Base-by-base conservation (phyloP, 2,113 vertebrate species). In the Illadopsis cleaveri region DNA sequence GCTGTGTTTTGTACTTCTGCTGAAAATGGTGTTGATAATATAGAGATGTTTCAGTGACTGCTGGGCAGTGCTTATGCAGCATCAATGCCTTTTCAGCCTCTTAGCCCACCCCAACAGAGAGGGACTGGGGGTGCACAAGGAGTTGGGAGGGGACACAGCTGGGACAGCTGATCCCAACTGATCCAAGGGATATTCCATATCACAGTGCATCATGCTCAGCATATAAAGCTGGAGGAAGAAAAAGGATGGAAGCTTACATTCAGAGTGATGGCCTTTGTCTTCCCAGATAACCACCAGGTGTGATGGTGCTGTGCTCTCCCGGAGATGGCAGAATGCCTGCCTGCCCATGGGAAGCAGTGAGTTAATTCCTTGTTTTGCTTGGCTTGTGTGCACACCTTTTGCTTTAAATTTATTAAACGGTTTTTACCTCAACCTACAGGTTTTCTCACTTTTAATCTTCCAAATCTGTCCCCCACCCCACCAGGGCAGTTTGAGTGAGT, bases 11-110 rank as follows among this genome's bases (percentile, higher is more conserved):
- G 13, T 27, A 27, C 16, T 44, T 51, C 66, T 31, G 31, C 45
- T 72, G 22, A 17, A 62, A 62, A 53, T 0, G 0, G 27, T 37
- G 7, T 21, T 37, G 40, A 14, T 9, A 33, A 21, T 7, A 13
- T 1, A 27, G 27, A 45, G 27, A 45, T 27, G 13, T 22, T 21
- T 25, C 47, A 83, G 57, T 18, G 68, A 27, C 13, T 53, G 56
- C 47, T 33, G 33, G 31, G 33, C 33, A 72, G 27, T 7, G 38
- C 38, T 62, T 11, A 18, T 4, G 2, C 33, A 71, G 33, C 21
- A 27, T 18, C 33, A 71, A 25, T 11, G 38, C 9, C 38, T 44
- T 22, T 62, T 33, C 21, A 53, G 47, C 21, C 56, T 44, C 56
- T 53, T 33, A 51, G 21, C 25, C 13, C 33, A 61, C 27, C 17